Evolutionary conservation across 1,140 invertebrate species (phyloP), one percentile per base, ranked within the genome.

Genomic region (Papilio helenus): DNA sequence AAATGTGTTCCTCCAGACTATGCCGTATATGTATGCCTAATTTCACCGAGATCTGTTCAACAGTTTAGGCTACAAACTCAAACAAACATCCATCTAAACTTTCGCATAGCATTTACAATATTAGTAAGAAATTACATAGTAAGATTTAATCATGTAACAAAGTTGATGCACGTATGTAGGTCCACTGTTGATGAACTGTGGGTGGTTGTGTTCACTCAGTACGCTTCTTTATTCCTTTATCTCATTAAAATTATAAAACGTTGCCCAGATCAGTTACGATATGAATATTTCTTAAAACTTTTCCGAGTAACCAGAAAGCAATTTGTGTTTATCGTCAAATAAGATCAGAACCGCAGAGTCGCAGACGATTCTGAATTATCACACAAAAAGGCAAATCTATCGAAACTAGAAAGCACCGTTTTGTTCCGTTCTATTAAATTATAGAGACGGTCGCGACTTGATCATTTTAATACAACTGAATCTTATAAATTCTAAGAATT

Each of bases 351-450:
- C 26, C 49, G 72, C 61, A 79, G 76, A 81, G 83, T 82, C 81
- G 83, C 81, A 76, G 61, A 61, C 71, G 77, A 84, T 82, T 85
- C 84, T 83, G 77, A 85, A 72, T 82, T 79, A 78, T 81, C 76
- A 74, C 76, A 58, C 74, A 80, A 77, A 77, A 77, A 42, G 80
- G 79, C 77, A 82, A 80, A 83, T 79, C 79, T 71, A 79, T 81
- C 80, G 68, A 18, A 77, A 68, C 55, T 79, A 80, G 86, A 88
- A 87, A 83, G 82, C 80, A 82, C 86, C 86, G 84, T 88, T 87
- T 83, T 80, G 76, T 73, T 81, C 79, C 83, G 88, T 87, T 90
- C 87, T 88, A 91, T 89, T 92, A 91, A 93, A 91, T 92, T 92
- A 91, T 85, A 77, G 76, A 65, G 55, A 65, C 29, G 76, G 29